Conservation (phyloP, 2,797 vertebrate species). For the Acanthurus leucopareius region DNA sequence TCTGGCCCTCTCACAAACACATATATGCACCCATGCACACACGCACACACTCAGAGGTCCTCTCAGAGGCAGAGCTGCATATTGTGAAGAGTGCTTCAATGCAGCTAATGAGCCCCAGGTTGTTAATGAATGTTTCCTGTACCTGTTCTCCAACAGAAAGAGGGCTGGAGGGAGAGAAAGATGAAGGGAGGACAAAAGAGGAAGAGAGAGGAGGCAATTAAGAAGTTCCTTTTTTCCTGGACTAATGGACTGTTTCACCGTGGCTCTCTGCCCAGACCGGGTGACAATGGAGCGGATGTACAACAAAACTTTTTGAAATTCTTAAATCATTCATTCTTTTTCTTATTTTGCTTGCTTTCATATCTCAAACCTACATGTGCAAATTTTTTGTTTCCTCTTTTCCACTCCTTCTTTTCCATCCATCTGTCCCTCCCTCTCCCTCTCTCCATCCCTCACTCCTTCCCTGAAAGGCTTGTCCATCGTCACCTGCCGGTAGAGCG, state of each 20-base stretch:
- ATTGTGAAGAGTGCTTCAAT: slow-evolving; percentile 64
- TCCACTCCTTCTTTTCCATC: slow-evolving; percentile 67
- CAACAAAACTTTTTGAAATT: slow-evolving; percentile 24
- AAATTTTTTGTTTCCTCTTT: slow-evolving; percentile 39
- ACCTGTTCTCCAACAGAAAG: slow-evolving; percentile 64
- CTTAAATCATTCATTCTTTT: slow-evolving; percentile 13
- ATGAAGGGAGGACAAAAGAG: slow-evolving; percentile 42
- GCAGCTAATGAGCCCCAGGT: slow-evolving; percentile 70
- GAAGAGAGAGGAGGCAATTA: slow-evolving; percentile 58
- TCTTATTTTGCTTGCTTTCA: not conserved
- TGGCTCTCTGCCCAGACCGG: slow-evolving; percentile 63
- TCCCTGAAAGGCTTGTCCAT: slow-evolving; percentile 79
- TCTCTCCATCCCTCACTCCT: slow-evolving; percentile 53
- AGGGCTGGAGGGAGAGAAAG: slow-evolving; percentile 25
- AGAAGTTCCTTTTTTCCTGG: slow-evolving; percentile 50
- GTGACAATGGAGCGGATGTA: slow-evolving; percentile 58
- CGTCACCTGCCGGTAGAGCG: slow-evolving; percentile 76
- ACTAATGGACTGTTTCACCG: slow-evolving; percentile 49
- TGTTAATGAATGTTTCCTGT: slow-evolving; percentile 78
- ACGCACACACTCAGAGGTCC: slow-evolving; percentile 38
- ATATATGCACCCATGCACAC: slow-evolving; percentile 24
- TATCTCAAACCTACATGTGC: not conserved
- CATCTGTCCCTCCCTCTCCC: slow-evolving; percentile 31
- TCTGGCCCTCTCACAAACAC: slow-evolving; percentile 51
- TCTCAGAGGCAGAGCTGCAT: slow-evolving; percentile 57